Percentiles rank a stretch among this genome's conserved stretches.
These are phyloP conservation scores for Odontophorus gujanensis DNA, from an alignment of 2,113 vertebrate species.

Conservation along the genomic window DNA sequence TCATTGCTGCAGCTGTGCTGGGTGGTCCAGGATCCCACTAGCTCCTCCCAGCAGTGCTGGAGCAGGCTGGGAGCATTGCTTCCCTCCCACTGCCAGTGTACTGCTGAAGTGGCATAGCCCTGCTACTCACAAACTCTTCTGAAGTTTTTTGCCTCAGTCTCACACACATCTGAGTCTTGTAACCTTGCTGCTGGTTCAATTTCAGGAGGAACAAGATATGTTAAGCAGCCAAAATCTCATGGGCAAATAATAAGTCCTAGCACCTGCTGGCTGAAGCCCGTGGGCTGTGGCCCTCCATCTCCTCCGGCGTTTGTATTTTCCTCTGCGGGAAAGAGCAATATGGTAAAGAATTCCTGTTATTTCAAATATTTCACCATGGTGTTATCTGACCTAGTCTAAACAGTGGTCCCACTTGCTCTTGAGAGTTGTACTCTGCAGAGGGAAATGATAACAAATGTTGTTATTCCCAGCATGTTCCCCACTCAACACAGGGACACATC, in stretches of 20 bases:
- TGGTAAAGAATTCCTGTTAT: neutral
- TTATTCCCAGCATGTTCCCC: neutral
- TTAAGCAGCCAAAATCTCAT: neutral
- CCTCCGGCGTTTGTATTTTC: neutral
- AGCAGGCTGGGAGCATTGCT: neutral
- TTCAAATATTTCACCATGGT: neutral
- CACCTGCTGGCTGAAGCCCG: neutral
- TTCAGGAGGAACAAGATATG: neutral
- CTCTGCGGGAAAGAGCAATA: neutral
- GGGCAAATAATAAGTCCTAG: neutral
- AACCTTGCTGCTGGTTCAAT: neutral
- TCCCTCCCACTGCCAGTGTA: fast-evolving
- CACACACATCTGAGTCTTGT: neutral
- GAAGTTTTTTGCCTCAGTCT: neutral
- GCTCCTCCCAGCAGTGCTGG: neutral
- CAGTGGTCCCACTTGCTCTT: neutral
- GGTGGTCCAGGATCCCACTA: neutral
- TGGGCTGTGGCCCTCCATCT: neutral
- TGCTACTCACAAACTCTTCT: neutral
- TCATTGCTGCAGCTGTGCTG: neutral
- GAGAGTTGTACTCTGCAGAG: neutral
- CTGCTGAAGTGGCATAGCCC: neutral
- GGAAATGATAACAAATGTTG: neutral
- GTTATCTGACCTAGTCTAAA: neutral
- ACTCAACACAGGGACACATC: neutral